Evolutionary conservation across 1,140 invertebrate genomes (phyloP), one percentile per base, ranked within the genome.

Genomic region (Halotydeus destructor): DNA sequence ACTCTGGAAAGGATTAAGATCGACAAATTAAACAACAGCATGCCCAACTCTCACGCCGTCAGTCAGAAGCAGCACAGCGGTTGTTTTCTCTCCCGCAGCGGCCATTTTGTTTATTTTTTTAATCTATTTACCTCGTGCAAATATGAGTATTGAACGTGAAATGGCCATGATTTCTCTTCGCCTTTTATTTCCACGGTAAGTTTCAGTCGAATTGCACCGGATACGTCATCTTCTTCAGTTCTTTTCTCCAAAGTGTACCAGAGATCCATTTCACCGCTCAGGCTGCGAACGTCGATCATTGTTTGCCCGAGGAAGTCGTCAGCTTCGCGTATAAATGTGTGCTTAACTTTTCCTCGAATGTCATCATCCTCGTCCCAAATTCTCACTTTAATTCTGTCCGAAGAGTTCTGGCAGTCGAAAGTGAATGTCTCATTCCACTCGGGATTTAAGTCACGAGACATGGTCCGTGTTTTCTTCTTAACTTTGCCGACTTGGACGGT

Each of bases 361-460:
- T 98, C 93, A 61, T 98, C 97, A 61, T 98, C 93, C 66, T 98
- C 93, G 61, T 98, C 93, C 93, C 88, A 96, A n/a, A 97, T 89
- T 50, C 93, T 69, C 19, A 99, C 89, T 72, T 99, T 99, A 52
- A 99, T 99, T 41, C 93, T 74, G 63, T 99, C 94, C 21, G 89
- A 96, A 9, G 91, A 97, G 65, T 99, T 98, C 63, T 98, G 93
- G 57, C 93, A 99, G 60, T 99, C 93, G 62, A 99, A 99, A 65
- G 89, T 94, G 67, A 99, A 99, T 65, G 97, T 97, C 63, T 99
- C 93, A 64, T 96, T 88, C 94, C 94, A 99, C 44, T 91, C 81
- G 26, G 94, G 94, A 68, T 99, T 99, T 51, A 99, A 69, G 63
- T 99, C 93, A 65, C 97, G 88, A 11, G 91, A 88, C 74, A 99